phyloP scores from a whole-genome alignment of 1,140 invertebrate genomes.

The Ylistrum balloti region DNA sequence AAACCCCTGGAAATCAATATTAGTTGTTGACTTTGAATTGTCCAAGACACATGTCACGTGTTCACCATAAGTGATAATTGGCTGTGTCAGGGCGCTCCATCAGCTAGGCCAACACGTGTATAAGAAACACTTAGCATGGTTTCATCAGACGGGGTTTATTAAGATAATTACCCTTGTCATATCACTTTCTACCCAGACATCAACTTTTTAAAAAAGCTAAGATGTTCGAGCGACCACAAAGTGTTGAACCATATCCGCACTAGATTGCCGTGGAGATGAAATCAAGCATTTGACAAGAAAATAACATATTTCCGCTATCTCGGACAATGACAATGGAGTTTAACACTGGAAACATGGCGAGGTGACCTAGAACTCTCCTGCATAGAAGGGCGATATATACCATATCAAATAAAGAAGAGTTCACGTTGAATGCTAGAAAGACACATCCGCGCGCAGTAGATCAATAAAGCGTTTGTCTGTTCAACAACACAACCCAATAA shows the following conservation, averaged over 20 bases:
- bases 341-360: background rate
- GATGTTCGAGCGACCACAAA: background rate
- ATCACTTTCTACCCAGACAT: conserved; percentile 5
- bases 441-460: background rate
- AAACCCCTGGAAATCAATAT: too few relatives aligned
- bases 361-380: background rate
- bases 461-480: conserved; percentile 14
- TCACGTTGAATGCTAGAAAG: conserved; percentile 9
- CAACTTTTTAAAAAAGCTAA: conserved; percentile 18
- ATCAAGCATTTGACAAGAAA: conserved; percentile 27
- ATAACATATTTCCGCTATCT: conserved; percentile 26
- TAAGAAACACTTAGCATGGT: background rate
- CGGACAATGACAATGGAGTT: background rate
- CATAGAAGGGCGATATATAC: conserved; percentile 13
- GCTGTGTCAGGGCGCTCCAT: background rate
- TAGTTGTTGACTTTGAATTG: background rate
- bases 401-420: background rate
- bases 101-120: background rate
- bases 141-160: conserved; percentile 28
- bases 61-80: background rate
- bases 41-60: background rate
- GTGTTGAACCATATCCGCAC: background rate
- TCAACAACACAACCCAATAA: conserved; percentile 8
- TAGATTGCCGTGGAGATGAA: background rate
- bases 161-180: background rate